phyloP scores from a whole-genome alignment of 2,797 vertebrate species.

The Melopsittacus undulatus region DNA sequence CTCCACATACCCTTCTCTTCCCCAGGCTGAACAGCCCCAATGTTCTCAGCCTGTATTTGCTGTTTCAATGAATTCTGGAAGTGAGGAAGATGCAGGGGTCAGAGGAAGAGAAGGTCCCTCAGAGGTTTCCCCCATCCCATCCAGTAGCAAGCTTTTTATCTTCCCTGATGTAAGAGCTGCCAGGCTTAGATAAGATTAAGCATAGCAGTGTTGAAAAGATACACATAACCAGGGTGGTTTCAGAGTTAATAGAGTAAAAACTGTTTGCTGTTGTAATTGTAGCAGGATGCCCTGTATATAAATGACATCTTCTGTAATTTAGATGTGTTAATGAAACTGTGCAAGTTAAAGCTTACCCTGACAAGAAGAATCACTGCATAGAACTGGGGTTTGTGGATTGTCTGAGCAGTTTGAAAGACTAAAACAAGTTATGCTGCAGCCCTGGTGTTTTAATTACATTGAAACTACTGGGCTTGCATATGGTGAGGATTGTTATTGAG shows the following conservation, averaged over 20 bases:
- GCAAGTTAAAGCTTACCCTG: neutral
- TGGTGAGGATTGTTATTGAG: neutral
- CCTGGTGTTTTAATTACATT: neutral
- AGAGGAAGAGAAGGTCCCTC: neutral
- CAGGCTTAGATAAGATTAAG: rapidly evolving
- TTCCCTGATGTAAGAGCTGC: rapidly evolving
- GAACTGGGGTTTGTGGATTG: neutral
- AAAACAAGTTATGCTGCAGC: neutral
- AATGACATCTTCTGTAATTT: neutral
- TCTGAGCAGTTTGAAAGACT: neutral
- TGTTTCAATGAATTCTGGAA: neutral
- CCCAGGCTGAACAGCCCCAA: too few relatives aligned
- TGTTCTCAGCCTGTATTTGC: neutral
- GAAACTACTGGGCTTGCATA: neutral
- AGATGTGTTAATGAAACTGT: neutral
- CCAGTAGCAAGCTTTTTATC: neutral
- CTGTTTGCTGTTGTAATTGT: neutral
- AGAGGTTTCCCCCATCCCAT: neutral
- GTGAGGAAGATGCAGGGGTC: neutral
- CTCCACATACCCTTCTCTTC: too few relatives aligned
- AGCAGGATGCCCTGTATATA: neutral
- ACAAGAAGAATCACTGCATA: neutral
- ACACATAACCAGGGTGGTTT: rapidly evolving
- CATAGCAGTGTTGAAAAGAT: neutral
- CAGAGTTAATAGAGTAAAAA: neutral